Conservation (phyloP, 2,797 vertebrate species). For the Ibycter americanus region DNA sequence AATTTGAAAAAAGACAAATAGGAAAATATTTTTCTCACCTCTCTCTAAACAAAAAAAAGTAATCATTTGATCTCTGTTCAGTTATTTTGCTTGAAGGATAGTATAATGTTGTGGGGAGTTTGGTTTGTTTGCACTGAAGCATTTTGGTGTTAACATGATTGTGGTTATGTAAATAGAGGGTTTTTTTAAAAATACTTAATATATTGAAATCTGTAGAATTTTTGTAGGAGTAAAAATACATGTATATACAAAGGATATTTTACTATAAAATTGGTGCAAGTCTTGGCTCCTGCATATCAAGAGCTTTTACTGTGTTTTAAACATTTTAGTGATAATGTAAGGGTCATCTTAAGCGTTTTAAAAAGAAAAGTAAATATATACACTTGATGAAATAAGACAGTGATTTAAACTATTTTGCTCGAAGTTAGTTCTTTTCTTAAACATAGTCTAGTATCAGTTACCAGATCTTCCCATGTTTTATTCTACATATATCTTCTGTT, state of each 20-base stretch:
- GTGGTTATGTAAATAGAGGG: neutral
- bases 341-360: neutral
- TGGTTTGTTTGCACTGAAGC: neutral
- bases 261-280: neutral
- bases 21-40: neutral
- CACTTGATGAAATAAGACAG: neutral
- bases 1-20: neutral
- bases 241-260: neutral
- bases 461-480: neutral
- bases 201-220: neutral
- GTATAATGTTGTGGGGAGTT: neutral
- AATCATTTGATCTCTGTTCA: neutral
- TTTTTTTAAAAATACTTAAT: neutral
- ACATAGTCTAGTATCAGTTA: neutral
- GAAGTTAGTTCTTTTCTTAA: neutral
- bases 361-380: neutral
- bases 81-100: neutral
- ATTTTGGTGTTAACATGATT: neutral
- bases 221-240: neutral
- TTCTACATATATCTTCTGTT: neutral
- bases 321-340: neutral
- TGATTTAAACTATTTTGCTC: neutral
- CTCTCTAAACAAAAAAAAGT: neutral
- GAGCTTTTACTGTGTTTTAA: neutral
- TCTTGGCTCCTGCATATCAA: neutral